Percentiles rank a stretch among this genome's conserved stretches.
phyloP scores from a whole-genome alignment of 2,113 vertebrate genomes.

The Xiphophorus hellerii region DNA sequence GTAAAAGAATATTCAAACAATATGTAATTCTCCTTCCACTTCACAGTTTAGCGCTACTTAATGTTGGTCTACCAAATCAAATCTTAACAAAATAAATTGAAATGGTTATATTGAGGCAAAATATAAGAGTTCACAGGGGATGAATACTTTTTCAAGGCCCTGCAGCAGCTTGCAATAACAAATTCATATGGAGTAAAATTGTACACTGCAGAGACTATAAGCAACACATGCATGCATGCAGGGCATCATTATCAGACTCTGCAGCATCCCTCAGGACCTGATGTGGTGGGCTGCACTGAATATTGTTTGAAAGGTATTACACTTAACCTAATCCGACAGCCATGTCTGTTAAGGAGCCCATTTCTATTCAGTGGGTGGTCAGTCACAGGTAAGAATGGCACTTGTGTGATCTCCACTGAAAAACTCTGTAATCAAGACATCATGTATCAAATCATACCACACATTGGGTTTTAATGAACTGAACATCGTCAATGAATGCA shows the following conservation, averaged over 20 bases:
- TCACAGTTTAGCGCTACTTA: background rate
- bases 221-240: conserved; percentile 13
- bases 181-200: background rate
- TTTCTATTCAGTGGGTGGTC: conserved; percentile 61
- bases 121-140: background rate
- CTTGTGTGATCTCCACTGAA: conserved; percentile 33
- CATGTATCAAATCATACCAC: conserved; percentile 11
- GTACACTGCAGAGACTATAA: conserved; percentile 5
- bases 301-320: conserved; percentile 42
- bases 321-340: conserved; percentile 64
- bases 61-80: background rate
- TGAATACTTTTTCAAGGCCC: background rate
- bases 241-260: conserved; percentile 50
- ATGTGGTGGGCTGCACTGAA: conserved; percentile 45
- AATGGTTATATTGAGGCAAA: background rate
- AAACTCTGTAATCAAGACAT: conserved; percentile 8
- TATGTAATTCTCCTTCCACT: background rate
- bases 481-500: background rate
- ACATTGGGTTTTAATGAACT: conserved; percentile 1
- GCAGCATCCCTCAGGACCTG: conserved; percentile 32
- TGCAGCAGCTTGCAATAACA: background rate
- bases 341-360: conserved; percentile 54
- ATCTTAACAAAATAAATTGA: background rate
- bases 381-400: conserved; percentile 54
- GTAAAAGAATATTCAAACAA: too few species aligned